Evolutionary conservation across 2,113 vertebrate genomes (phyloP), one percentile per base, ranked within the genome.

Genomic region (Dolichotis patagonum): DNA sequence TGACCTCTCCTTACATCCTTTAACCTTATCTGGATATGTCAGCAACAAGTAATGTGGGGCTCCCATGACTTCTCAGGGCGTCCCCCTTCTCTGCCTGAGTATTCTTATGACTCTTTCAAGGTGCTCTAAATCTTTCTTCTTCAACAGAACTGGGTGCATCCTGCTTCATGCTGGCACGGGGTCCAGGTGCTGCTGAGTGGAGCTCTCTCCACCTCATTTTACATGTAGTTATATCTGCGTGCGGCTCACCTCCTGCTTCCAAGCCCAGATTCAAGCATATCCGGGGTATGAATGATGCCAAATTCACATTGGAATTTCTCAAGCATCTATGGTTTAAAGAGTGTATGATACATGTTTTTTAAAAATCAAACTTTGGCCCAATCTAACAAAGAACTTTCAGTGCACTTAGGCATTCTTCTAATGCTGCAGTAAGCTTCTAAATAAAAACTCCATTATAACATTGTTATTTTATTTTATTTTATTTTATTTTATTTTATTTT

Each of bases 281-380:
- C 9, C 3, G 6, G 63, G 54, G 1, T 38, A 38, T 38, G 13
- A 56, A 43, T 71, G 75, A 41, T 85, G 32, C 54, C 17, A 17
- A 52, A 82, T 85, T 88, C 75, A 35, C 58, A n/a, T 52, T 32
- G 19, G 41, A 96, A 86, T 86, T 20, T 11, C 8, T 5, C 20
- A 20, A n/a, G n/a, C 58, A 80, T 91, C n/a, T 88, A 46, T 91
- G 93, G 94, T 7, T n/a, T 88, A 56, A 73, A 82, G 67, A 26
- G 9, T 43, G 16, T 81, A 35, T 43, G 87, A 52, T 88, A 63
- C 49, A 85, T 73, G 43, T 63, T 85, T 89, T 95, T 56, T 19
- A 19, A 19, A 73, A 88, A 78, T 85, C 60, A 83, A 85, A 73
- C 28, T 5, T 94, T 92, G 89, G 56, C 65, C 24, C 30, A 83